A percentile compares a stretch with the other conserved stretches of the same genome.
These are phyloP conservation scores for Pelmatolapia mariae DNA, from an alignment of 2,113 vertebrate genomes.

Conservation along the genomic window DNA sequence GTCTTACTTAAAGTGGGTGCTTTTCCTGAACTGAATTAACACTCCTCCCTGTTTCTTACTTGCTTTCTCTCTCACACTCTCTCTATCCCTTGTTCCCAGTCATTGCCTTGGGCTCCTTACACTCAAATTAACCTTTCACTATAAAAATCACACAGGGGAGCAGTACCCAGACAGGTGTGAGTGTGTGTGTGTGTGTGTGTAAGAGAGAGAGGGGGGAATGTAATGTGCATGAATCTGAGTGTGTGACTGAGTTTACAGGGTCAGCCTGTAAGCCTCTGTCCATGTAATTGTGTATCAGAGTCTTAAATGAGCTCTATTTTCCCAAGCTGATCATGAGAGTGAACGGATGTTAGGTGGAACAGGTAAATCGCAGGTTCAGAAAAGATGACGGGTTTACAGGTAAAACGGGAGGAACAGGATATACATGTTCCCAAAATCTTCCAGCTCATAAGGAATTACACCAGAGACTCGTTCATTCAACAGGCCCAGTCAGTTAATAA, in stretches of 20 bases:
- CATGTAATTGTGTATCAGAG: slow-evolving; percentile 61
- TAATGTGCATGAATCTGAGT: background rate
- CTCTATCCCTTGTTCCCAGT: slow-evolving; percentile 21
- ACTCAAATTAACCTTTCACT: slow-evolving; percentile 70
- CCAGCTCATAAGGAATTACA: background rate
- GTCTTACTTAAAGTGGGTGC: slow-evolving; percentile 31
- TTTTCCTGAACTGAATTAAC: slow-evolving; percentile 33
- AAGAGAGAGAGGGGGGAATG: background rate
- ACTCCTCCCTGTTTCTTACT: background rate
- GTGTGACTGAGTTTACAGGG: background rate
- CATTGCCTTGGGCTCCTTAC: slow-evolving; percentile 47
- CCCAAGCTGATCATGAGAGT: slow-evolving; percentile 2
- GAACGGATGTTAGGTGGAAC: background rate
- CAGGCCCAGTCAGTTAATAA: background rate
- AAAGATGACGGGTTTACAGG: background rate
- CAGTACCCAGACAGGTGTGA: background rate
- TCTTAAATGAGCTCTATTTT: slow-evolving; percentile 44
- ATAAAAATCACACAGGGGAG: slow-evolving; percentile 59
- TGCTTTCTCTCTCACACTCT: background rate
- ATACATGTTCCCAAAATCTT: background rate
- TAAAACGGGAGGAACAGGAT: background rate
- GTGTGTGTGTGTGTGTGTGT: background rate
- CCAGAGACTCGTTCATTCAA: background rate
- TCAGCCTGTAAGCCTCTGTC: slow-evolving; percentile 32
- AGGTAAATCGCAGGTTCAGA: background rate